These are phyloP conservation scores for Xestia c-nigrum DNA, from an alignment of 2,888 invertebrate species.

Conservation along the genomic window DNA sequence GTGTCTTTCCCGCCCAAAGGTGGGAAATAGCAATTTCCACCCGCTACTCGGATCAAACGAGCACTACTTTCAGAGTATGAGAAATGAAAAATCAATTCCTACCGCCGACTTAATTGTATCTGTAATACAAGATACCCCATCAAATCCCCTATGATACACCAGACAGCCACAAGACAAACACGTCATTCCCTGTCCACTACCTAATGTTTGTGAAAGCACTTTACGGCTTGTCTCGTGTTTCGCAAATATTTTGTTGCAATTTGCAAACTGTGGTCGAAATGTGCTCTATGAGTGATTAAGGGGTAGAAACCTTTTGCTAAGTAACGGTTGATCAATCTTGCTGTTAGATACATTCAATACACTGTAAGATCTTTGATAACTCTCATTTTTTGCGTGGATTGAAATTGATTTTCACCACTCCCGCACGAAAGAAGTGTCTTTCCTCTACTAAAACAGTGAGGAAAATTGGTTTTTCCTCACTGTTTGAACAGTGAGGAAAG, in stretches of 20 bases:
- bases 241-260: constrained; percentile 61
- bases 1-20: too few relatives aligned
- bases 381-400: too few relatives aligned
- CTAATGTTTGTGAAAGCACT: constrained; percentile 61
- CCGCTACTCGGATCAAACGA: too few relatives aligned
- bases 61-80: too few relatives aligned
- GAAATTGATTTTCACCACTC: too few relatives aligned
- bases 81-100: too few relatives aligned
- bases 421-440: too few relatives aligned
- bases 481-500: too few relatives aligned
- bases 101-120: not conserved
- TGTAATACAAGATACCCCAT: constrained; percentile 34
- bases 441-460: too few relatives aligned
- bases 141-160: constrained; percentile 7
- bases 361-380: not conserved
- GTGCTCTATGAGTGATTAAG: constrained; percentile 31
- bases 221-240: constrained; percentile 50
- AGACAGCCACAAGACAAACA: constrained; percentile 29
- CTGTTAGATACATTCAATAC: not conserved
- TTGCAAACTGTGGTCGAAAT: constrained; percentile 35
- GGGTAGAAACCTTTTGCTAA: too few relatives aligned
- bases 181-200: constrained; percentile 15
- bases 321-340: not conserved
- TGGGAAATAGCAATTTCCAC: too few relatives aligned
- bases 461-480: too few relatives aligned